Evolutionary conservation across 2,113 vertebrate species (phyloP).

Genomic region (Forbesichthys papilliferus): DNA sequence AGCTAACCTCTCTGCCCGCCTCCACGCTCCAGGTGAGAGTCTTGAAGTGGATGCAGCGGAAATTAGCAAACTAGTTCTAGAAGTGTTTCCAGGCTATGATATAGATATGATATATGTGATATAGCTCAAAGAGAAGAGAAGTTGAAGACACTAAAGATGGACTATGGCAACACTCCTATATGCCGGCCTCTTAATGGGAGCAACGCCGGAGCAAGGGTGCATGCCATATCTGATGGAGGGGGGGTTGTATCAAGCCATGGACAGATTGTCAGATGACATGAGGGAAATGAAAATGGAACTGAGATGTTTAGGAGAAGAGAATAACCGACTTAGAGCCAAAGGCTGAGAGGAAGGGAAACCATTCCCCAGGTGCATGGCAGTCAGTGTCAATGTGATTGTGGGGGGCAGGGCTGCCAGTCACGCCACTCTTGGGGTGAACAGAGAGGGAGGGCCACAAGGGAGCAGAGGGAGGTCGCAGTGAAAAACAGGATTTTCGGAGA

Average conservation of each 20-base stretch:
- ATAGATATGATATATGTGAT: not conserved
- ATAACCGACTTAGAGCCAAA: not conserved
- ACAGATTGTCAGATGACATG: not conserved
- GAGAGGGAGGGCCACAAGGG: too few relatives aligned
- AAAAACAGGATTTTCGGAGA: not conserved
- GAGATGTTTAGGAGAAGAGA: not conserved
- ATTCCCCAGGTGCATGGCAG: too few relatives aligned
- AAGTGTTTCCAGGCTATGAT: constrained; percentile 11
- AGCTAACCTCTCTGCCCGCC: constrained; percentile 4
- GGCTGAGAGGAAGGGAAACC: not conserved
- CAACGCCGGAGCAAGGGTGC: not conserved
- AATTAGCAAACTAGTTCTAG: constrained; percentile 1
- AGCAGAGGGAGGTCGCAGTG: not conserved
- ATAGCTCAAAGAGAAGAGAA: constrained; percentile 2
- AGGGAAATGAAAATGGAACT: not conserved
- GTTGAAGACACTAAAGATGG: not conserved
- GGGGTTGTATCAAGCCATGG: not conserved
- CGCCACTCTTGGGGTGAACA: too few relatives aligned
- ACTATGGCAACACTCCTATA: not conserved
- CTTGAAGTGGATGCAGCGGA: too few relatives aligned
- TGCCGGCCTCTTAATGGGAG: not conserved
- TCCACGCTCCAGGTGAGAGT: not conserved
- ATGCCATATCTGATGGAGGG: not conserved
- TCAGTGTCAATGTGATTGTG: too few relatives aligned
- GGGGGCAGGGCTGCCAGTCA: too few relatives aligned